These are phyloP conservation scores for Gavia stellata DNA, from an alignment of 2,113 vertebrate species.

Conservation along the genomic window DNA sequence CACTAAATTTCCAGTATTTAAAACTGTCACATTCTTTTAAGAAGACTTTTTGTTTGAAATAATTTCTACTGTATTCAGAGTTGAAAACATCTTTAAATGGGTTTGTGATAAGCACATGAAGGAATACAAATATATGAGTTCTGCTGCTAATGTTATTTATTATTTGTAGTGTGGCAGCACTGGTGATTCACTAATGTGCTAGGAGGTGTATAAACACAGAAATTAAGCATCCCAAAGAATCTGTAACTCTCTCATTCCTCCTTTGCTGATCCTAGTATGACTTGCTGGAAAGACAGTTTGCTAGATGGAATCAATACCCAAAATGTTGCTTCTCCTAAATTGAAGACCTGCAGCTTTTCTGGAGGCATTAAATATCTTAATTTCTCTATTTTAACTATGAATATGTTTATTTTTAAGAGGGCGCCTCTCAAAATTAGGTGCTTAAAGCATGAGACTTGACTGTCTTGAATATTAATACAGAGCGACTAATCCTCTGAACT, in stretches of 20 bases:
- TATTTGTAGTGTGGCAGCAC: neutral
- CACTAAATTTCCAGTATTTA: neutral
- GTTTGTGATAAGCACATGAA: neutral
- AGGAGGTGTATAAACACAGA: slow-evolving; percentile 2
- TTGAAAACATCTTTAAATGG: slow-evolving; percentile 1
- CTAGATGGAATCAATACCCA: neutral
- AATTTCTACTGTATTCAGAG: neutral
- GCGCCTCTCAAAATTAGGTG: neutral
- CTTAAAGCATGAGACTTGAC: neutral
- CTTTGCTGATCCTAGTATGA: neutral
- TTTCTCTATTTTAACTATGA: neutral
- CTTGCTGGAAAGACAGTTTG: neutral
- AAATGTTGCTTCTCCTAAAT: neutral
- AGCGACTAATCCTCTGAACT: neutral
- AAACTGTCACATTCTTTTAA: neutral
- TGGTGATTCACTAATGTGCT: neutral
- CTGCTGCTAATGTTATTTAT: slow-evolving; percentile 6
- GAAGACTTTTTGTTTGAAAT: neutral
- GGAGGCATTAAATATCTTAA: neutral
- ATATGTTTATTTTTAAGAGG: neutral
- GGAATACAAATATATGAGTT: neutral
- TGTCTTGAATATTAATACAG: neutral
- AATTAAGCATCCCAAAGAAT: neutral
- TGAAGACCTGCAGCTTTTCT: neutral
- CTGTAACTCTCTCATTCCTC: neutral